Base-by-base conservation (phyloP, 1,140 invertebrate genomes). In the Dreissena polymorpha region DNA sequence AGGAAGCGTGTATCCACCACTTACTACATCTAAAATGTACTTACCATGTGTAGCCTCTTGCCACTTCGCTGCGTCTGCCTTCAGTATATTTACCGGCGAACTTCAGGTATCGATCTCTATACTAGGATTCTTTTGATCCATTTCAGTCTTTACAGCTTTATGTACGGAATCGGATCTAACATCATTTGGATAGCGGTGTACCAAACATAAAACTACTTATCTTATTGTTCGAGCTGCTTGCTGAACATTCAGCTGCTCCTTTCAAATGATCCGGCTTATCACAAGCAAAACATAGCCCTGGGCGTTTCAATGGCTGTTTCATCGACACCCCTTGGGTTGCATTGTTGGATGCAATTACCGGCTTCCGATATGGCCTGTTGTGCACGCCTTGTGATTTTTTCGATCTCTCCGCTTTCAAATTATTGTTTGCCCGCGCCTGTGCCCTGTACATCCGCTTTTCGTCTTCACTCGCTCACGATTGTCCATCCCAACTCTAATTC, bases 231-330 rank as follows among this genome's bases (percentile, higher is more conserved):
- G n/a, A n/a, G n/a, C n/a, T n/a, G n/a, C n/a, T n/a, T n/a, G n/a
- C n/a, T n/a, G n/a, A n/a, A n/a, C n/a, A n/a, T n/a, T n/a, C n/a
- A n/a, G n/a, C n/a, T n/a, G n/a, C n/a, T n/a, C n/a, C n/a, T n/a
- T n/a, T n/a, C 57, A 21, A 63, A 27, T 57, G 72, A 13, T 57
- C 72, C 13, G 57, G 72, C 69, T 79, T 79, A 3, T 67, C 76
- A 79, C 65, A 69, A 10, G 49, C 67, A 57, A 70, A 79, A 79
- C 77, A 70, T 18, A 70, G 12, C 5, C 77, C 51, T 60, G 67
- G 77, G 67, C 49, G n/a, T 18, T 27, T 18, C 25, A 50, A 53
- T 27, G 29, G 16, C 16, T 23, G n/a, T 60, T 49, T 6, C 51
- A 57, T 25, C 6, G 23, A 10, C 12, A n/a, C 25, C 16, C 55